Evolutionary conservation across 2,113 vertebrate species (phyloP).

Genomic region (Anhinga anhinga): DNA sequence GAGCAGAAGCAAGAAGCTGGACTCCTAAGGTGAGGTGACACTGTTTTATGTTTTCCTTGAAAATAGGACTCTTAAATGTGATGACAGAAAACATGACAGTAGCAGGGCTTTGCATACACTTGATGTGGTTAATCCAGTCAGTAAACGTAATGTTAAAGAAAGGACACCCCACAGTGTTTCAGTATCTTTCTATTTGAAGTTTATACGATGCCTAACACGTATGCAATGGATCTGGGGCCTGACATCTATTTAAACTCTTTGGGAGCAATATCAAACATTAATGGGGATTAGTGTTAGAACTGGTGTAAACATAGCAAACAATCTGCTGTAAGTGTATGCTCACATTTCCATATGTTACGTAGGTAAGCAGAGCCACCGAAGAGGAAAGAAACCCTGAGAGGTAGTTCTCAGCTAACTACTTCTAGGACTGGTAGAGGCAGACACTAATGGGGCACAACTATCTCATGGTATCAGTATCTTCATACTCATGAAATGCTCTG

Average conservation of each 20-base stretch:
- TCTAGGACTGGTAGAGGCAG: slow-evolving; percentile 22
- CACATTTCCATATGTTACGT: slow-evolving; percentile 76
- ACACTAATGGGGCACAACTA: neutral
- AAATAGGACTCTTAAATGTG: neutral
- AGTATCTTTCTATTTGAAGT: neutral
- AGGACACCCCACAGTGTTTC: neutral
- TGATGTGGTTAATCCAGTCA: slow-evolving; percentile 23
- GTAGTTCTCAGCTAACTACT: slow-evolving; percentile 37
- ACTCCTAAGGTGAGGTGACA: neutral
- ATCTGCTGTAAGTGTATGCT: slow-evolving; percentile 66
- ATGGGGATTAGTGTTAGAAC: slow-evolving; percentile 80
- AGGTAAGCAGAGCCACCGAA: slow-evolving; percentile 70
- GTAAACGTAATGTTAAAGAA: slow-evolving; percentile 18
- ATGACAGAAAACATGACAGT: neutral
- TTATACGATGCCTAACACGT: neutral
- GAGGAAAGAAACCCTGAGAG: slow-evolving; percentile 44
- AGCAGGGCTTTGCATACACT: slow-evolving; percentile 7
- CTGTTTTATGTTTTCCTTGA: neutral
- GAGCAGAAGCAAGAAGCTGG: neutral
- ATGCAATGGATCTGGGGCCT: slow-evolving; percentile 67
- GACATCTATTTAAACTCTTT: slow-evolving; percentile 74
- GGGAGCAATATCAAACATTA: slow-evolving; percentile 80
- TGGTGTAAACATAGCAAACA: slow-evolving; percentile 78
- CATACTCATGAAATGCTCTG: neutral
- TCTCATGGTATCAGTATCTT: neutral